Conservation (phyloP, 2,797 vertebrate species). For the Sebastes vulpes region DNA sequence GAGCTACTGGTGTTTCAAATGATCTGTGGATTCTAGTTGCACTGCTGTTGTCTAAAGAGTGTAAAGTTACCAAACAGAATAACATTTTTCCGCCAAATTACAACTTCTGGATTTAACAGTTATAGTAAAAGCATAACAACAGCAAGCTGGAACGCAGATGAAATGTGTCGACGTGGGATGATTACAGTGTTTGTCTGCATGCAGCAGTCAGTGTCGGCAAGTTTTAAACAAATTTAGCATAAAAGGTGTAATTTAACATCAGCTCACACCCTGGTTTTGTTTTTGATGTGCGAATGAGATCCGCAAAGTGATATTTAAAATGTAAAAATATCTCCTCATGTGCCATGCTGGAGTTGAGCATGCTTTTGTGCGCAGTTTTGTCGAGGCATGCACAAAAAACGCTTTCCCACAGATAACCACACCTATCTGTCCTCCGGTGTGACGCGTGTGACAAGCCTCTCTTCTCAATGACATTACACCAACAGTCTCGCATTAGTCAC, state of each 20-base stretch:
- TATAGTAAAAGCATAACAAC: neutral
- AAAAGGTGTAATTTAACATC: neutral
- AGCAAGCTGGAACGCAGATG: conserved; percentile 3
- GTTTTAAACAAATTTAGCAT: conserved; percentile 26
- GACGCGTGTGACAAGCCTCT: conserved; percentile 39
- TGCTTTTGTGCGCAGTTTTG: conserved; percentile 7
- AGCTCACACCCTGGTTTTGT: neutral
- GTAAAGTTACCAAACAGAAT: no score
- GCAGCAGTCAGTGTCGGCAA: neutral
- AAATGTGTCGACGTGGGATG: neutral
- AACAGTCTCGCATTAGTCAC: conserved; percentile 69
- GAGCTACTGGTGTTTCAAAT: neutral
- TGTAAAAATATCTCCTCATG: neutral
- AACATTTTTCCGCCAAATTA: neutral
- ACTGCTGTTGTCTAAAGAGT: neutral
- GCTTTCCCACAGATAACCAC: conserved; percentile 60
- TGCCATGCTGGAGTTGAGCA: neutral
- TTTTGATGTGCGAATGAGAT: neutral
- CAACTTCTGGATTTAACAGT: neutral
- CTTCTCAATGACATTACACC: conserved; percentile 52
- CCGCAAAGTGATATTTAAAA: neutral
- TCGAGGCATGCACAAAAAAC: conserved; percentile 28
- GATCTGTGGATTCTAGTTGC: neutral
- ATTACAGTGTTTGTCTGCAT: conserved; percentile 16
- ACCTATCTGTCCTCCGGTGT: conserved; percentile 31